These are phyloP conservation scores for Patella pellucida DNA, from an alignment of 2,888 invertebrate species.

Conservation along the genomic window DNA sequence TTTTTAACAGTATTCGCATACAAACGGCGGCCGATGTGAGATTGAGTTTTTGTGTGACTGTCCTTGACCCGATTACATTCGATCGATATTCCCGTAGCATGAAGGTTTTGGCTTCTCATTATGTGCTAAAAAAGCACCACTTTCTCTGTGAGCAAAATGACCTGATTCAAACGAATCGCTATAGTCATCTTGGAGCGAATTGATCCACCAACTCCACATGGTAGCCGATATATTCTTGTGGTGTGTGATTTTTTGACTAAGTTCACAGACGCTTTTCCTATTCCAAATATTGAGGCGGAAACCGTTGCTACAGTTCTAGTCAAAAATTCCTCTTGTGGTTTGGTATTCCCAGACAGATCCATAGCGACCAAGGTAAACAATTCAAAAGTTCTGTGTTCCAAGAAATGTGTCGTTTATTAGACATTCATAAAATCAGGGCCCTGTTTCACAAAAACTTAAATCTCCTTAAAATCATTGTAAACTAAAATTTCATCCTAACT, in stretches of 20 bases:
- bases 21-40: too few species aligned
- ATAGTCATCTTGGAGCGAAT: slow-evolving; percentile 30
- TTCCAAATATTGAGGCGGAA: slow-evolving; percentile 33
- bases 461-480: too few species aligned
- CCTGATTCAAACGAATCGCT: slow-evolving; percentile 33
- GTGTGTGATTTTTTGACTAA: slow-evolving; percentile 38
- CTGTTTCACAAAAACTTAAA: too few species aligned
- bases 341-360: slow-evolving; percentile 1
- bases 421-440: not conserved
- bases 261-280: slow-evolving; percentile 32
- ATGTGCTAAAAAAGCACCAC: too few species aligned
- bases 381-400: slow-evolving; percentile 3
- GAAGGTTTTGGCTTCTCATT: too few species aligned
- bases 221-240: slow-evolving; percentile 35
- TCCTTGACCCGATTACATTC: too few species aligned
- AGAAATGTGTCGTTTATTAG: slow-evolving; percentile 1
- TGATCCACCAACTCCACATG: slow-evolving; percentile 27
- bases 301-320: slow-evolving; percentile 34
- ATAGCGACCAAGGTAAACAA: slow-evolving; percentile 1
- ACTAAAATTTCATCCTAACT: too few species aligned
- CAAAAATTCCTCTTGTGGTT: slow-evolving; percentile 18
- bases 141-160: too few species aligned
- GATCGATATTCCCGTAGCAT: too few species aligned
- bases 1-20: too few species aligned
- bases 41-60: too few species aligned